Conservation (phyloP, 92 coral and sea anemone genomes). For the Paragorgia papillata region DNA sequence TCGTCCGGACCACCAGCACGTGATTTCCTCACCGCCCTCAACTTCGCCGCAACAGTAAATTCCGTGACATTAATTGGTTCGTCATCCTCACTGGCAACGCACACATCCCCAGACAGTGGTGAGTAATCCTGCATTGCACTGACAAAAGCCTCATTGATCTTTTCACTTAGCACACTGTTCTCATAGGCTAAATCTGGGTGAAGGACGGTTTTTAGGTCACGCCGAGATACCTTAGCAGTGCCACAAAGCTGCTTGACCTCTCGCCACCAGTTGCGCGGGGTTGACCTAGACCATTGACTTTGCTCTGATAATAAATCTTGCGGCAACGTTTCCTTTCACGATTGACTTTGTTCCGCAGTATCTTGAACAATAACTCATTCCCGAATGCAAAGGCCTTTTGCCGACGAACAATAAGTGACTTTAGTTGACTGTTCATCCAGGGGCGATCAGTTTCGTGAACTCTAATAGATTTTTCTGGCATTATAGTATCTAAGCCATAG, state of each 20-base stretch:
- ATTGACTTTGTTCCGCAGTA: slow-evolving; percentile 48
- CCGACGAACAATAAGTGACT: too few relatives aligned
- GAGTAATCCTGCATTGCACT: slow-evolving; percentile 46
- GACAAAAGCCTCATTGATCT: slow-evolving; percentile 58
- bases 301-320: too few relatives aligned
- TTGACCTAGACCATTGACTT: slow-evolving; percentile 43
- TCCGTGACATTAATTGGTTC: too few relatives aligned
- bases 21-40: slow-evolving; percentile 21
- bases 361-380: slow-evolving; percentile 26
- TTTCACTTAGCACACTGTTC: slow-evolving; percentile 45
- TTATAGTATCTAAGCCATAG: too few relatives aligned
- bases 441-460: too few relatives aligned
- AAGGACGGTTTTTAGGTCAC: slow-evolving; percentile 45
- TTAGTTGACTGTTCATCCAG: too few relatives aligned
- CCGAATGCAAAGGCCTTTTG: too few relatives aligned
- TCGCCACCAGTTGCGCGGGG: slow-evolving; percentile 58
- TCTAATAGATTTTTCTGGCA: too few relatives aligned
- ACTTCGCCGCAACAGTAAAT: too few relatives aligned
- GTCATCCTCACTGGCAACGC: too few relatives aligned
- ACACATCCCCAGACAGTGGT: too few relatives aligned
- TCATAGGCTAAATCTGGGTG: slow-evolving; percentile 26
- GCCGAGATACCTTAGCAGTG: slow-evolving; percentile 32
- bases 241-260: slow-evolving; percentile 54
- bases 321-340: too few relatives aligned
- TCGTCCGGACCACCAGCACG: slow-evolving; percentile 61